Conservation (phyloP, 2,113 vertebrate genomes). For the Ceyx cyanopectus region DNA sequence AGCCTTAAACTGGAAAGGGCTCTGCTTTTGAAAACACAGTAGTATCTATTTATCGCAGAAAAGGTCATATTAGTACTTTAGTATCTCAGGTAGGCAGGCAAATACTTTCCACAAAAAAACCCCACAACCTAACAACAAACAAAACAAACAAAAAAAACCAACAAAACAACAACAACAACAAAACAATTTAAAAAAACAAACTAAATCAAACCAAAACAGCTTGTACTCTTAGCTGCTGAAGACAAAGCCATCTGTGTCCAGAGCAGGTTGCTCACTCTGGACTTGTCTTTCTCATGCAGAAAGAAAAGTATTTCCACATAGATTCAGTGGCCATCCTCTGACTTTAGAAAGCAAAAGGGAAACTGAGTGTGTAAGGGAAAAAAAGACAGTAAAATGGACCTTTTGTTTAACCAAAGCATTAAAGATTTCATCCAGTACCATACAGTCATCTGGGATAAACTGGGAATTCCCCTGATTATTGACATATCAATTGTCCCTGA, state of each 20-base stretch:
- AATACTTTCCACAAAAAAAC: too few relatives aligned
- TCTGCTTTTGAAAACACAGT: neutral
- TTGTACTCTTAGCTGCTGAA: neutral
- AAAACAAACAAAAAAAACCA: too few relatives aligned
- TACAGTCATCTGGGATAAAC: neutral
- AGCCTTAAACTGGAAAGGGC: neutral
- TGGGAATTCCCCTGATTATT: neutral
- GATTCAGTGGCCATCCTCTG: neutral
- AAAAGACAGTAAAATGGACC: neutral
- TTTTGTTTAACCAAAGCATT: neutral
- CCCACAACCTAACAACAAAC: too few relatives aligned
- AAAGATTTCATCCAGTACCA: neutral
- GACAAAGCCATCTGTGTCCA: neutral
- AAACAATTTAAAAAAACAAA: neutral
- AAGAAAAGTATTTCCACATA: neutral
- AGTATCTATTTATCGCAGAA: neutral
- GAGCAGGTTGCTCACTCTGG: neutral
- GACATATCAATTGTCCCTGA: neutral
- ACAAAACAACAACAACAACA: too few relatives aligned
- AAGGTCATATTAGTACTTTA: neutral
- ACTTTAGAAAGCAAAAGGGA: neutral
- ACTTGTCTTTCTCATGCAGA: neutral
- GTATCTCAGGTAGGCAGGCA: too few relatives aligned
- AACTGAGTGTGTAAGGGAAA: neutral
- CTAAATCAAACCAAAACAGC: neutral